A percentile compares a stretch with the other conserved stretches of the same genome.
phyloP scores from a whole-genome alignment of 2,888 invertebrate species.

The Acrocera orbiculus region DNA sequence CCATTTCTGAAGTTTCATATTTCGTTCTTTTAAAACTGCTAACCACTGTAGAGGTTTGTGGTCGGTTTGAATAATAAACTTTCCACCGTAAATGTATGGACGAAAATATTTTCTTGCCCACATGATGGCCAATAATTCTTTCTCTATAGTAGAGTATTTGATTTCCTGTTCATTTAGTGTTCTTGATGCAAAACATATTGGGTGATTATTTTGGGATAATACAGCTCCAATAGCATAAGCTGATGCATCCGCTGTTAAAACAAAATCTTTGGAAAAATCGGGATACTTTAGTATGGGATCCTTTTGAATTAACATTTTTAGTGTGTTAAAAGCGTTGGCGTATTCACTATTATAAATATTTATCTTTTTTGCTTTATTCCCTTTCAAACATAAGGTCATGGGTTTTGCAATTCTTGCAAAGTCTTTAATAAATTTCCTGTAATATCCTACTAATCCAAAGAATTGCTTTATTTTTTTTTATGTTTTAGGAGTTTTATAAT shows the following conservation, averaged over 20 bases:
- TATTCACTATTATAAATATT: constrained; percentile 7
- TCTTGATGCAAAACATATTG: constrained; percentile 6
- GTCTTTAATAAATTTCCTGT: constrained; percentile 9
- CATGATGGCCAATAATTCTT: constrained; percentile 9
- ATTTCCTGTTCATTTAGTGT: constrained; percentile 5
- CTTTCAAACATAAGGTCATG: constrained; percentile 7
- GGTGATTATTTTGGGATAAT: constrained; percentile 7
- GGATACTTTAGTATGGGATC: constrained; percentile 8
- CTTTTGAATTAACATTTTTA: constrained; percentile 7
- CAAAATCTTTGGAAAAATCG: constrained; percentile 6
- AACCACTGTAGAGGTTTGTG: constrained; percentile 18
- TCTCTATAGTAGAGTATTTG: constrained; percentile 8
- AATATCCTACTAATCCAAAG: constrained; percentile 14
- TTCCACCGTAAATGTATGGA: constrained; percentile 10
- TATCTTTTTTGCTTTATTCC: constrained; percentile 6
- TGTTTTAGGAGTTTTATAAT: too few species aligned
- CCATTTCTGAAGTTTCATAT: constrained; percentile 22
- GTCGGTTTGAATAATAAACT: constrained; percentile 10
- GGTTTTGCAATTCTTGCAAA: constrained; percentile 4
- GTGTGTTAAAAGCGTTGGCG: constrained; percentile 9
- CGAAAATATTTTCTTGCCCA: constrained; percentile 11
- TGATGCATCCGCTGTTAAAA: constrained; percentile 10
- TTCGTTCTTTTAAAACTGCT: constrained; percentile 23
- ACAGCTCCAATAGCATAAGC: constrained; percentile 7
- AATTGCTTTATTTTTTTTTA: constrained; percentile 14